Percentiles rank a stretch among this genome's conserved stretches.
phyloP scores from a whole-genome alignment of 2,797 vertebrate species.

The Myotis pilosus region DNA sequence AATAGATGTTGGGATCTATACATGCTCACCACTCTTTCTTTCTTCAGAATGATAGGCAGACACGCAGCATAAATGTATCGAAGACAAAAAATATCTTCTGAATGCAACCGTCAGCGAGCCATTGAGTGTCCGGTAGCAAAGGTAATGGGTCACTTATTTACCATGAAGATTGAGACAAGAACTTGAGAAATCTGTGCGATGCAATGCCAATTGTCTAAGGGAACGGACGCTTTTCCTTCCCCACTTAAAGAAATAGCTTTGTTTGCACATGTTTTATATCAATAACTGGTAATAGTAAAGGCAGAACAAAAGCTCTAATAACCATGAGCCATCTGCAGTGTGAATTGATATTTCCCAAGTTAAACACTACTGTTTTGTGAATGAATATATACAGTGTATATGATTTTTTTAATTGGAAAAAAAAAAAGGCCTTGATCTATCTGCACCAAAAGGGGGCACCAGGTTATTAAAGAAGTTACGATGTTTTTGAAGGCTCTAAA shows the following conservation, averaged over 20 bases:
- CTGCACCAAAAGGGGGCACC: constrained; percentile 97
- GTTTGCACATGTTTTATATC: constrained; percentile 73
- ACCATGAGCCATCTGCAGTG: constrained; percentile 65
- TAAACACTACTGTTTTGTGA: constrained; percentile 80
- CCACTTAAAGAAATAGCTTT: constrained; percentile 65
- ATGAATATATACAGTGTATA: constrained; percentile 66
- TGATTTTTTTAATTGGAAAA: constrained; percentile 64
- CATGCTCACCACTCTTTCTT: constrained; percentile 70
- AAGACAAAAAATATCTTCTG: constrained; percentile 79
- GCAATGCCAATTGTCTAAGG: constrained; percentile 65
- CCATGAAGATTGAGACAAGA: constrained; percentile 68
- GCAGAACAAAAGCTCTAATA: constrained; percentile 68
- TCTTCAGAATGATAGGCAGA: constrained; percentile 74
- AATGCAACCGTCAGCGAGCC: constrained; percentile 79
- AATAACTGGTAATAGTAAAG: constrained; percentile 68
- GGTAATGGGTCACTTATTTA: constrained; percentile 81
- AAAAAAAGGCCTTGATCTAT: constrained; percentile 78
- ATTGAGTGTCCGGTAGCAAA: constrained; percentile 83
- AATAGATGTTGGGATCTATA: constrained; percentile 67
- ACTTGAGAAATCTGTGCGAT: constrained; percentile 62
- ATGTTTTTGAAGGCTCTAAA: constrained; percentile 63
- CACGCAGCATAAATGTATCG: constrained; percentile 77
- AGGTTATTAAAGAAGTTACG: constrained; percentile 80
- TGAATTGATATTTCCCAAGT: constrained; percentile 77
- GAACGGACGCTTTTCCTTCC: constrained; percentile 69